phyloP scores from a whole-genome alignment of 2,797 vertebrate species.

The Novumbra hubbsi region DNA sequence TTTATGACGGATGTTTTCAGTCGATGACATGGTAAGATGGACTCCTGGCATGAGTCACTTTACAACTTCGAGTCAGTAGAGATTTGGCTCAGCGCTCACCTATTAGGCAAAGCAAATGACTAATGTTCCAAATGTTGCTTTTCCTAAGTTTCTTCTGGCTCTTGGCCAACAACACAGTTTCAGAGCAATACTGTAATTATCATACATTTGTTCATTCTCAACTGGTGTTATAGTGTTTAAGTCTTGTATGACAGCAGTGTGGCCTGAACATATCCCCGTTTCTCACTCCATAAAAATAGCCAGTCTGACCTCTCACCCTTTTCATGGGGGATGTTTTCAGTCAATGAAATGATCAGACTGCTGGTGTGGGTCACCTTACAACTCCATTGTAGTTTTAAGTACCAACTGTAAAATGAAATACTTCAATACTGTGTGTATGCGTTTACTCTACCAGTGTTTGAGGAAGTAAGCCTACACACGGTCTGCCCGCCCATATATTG shows the following conservation, averaged over 20 bases:
- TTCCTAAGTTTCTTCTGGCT: too few species aligned
- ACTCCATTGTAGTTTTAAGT: slow-evolving; percentile 11
- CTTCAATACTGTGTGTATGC: slow-evolving; percentile 13
- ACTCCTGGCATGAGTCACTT: not conserved
- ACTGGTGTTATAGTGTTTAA: not conserved
- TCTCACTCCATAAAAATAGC: not conserved
- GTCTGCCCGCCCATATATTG: not conserved
- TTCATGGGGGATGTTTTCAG: not conserved
- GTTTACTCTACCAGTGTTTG: slow-evolving; percentile 5
- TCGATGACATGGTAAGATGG: not conserved
- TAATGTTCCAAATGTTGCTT: too few species aligned
- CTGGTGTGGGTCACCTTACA: not conserved
- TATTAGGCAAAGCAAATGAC: too few species aligned
- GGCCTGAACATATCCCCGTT: too few species aligned
- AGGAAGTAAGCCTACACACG: not conserved
- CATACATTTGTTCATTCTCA: not conserved
- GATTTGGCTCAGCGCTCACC: too few species aligned
- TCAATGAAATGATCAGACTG: not conserved
- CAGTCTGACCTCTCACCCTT: not conserved
- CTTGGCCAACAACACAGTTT: not conserved
- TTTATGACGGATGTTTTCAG: not conserved
- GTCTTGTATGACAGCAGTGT: too few species aligned
- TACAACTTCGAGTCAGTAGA: not conserved
- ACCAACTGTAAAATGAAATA: too few species aligned
- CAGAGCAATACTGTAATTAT: not conserved